Evolutionary conservation across 2,113 vertebrate genomes (phyloP).

Genomic region (Microtus oregoni): DNA sequence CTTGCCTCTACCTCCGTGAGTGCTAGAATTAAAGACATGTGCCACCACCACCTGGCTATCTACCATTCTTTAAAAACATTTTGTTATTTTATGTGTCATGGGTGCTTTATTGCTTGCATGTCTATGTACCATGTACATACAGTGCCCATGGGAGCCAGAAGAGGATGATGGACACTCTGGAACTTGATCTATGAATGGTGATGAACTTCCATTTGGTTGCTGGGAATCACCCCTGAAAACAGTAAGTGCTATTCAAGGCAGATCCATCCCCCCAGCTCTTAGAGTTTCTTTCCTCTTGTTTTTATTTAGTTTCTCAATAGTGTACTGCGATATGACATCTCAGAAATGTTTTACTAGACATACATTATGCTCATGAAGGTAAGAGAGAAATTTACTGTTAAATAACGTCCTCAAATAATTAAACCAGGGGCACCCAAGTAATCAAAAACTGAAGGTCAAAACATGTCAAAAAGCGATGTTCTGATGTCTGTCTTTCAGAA

Average conservation of each 20-base stretch:
- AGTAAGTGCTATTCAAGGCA: neutral
- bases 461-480: neutral
- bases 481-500: neutral
- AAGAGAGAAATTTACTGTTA: constrained; percentile 53
- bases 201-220: neutral
- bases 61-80: neutral
- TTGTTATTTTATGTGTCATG: neutral
- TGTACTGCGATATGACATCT: neutral
- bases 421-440: neutral
- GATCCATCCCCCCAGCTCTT: neutral
- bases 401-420: constrained; percentile 39
- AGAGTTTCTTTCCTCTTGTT: neutral
- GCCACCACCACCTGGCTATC: neutral
- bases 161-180: neutral
- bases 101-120: neutral
- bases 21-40: no score
- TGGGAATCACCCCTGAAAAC: neutral
- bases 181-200: neutral
- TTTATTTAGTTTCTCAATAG: neutral
- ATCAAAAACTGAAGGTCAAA: neutral
- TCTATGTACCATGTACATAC: neutral
- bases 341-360: constrained; percentile 27
- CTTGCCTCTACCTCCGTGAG: no score
- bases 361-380: neutral
- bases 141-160: neutral